A percentile compares a stretch with the other conserved stretches of the same genome.
Evolutionary conservation across 2,888 invertebrate genomes (phyloP).

Genomic region (Mechanitis mazaeus): DNA sequence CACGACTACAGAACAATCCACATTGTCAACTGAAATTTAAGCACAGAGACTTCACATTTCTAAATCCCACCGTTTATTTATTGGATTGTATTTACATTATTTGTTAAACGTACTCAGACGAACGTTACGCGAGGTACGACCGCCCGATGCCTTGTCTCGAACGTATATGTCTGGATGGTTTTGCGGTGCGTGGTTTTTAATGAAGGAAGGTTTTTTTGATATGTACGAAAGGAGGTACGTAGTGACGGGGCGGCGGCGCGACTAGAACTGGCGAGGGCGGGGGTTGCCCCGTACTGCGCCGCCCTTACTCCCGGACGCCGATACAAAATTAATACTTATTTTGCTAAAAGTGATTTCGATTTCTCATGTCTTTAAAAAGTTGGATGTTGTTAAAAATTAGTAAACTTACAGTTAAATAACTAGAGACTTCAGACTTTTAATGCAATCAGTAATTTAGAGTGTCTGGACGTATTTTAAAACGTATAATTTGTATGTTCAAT

Average conservation of each 20-base stretch:
- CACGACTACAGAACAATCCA: constrained; percentile 46
- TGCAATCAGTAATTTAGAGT: constrained; percentile 12
- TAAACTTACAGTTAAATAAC: constrained; percentile 31
- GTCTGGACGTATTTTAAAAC: not conserved
- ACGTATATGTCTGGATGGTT: constrained; percentile 32
- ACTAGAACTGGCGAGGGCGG: constrained; percentile 63
- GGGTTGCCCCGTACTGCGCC: constrained; percentile 54
- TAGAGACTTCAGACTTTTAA: constrained; percentile 27
- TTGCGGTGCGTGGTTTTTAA: constrained; percentile 45
- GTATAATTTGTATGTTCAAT: too few relatives aligned
- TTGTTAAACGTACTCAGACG: constrained; percentile 35
- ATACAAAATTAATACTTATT: constrained; percentile 77
- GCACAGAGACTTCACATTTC: constrained; percentile 52
- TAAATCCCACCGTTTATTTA: constrained; percentile 41
- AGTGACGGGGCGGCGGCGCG: constrained; percentile 57
- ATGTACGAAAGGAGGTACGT: constrained; percentile 39
- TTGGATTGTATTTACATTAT: constrained; percentile 34
- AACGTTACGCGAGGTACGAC: constrained; percentile 16
- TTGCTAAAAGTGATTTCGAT: constrained; percentile 75
- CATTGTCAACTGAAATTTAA: constrained; percentile 37
- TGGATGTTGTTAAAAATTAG: constrained; percentile 74
- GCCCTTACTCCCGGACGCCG: constrained; percentile 52
- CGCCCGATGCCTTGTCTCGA: constrained; percentile 27
- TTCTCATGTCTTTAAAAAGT: constrained; percentile 73
- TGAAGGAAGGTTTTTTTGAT: constrained; percentile 43